Evolutionary conservation across 2,888 invertebrate species (phyloP).

Genomic region (Diplolepis rosae): DNA sequence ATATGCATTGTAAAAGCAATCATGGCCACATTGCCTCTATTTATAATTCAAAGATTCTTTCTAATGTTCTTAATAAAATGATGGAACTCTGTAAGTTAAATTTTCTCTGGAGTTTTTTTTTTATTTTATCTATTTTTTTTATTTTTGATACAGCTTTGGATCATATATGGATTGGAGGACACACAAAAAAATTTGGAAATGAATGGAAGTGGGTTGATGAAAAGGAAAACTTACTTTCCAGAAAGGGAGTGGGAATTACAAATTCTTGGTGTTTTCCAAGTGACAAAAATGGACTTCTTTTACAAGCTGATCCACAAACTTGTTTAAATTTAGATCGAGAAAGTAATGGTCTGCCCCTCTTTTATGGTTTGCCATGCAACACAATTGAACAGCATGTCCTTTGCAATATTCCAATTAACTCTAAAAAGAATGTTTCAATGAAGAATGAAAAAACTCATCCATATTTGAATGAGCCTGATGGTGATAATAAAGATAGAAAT

Average conservation of each 20-base stretch:
- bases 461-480: neutral
- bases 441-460: neutral
- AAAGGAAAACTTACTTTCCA: conserved; percentile 35
- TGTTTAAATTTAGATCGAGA: conserved; percentile 53
- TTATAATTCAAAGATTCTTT: conserved; percentile 39
- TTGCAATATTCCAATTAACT: conserved; percentile 29
- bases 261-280: conserved; percentile 49
- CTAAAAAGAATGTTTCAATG: neutral
- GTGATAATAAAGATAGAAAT: neutral
- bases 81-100: conserved; percentile 40
- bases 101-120: neutral
- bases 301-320: conserved; percentile 43
- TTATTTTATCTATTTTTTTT: neutral
- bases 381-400: conserved; percentile 41
- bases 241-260: conserved; percentile 35
- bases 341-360: conserved; percentile 46
- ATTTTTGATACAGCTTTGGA: conserved; percentile 41
- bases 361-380: conserved; percentile 50
- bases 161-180: conserved; percentile 51
- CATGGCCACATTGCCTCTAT: conserved; percentile 43
- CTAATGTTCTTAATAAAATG: conserved; percentile 45
- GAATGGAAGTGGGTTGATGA: conserved; percentile 51
- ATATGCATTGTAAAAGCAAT: conserved; percentile 37
- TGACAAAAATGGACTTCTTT: conserved; percentile 36
- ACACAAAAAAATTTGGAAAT: conserved; percentile 37